Evolutionary conservation across 1,140 invertebrate species (phyloP).

Genomic region (Drosophila asahinai): DNA sequence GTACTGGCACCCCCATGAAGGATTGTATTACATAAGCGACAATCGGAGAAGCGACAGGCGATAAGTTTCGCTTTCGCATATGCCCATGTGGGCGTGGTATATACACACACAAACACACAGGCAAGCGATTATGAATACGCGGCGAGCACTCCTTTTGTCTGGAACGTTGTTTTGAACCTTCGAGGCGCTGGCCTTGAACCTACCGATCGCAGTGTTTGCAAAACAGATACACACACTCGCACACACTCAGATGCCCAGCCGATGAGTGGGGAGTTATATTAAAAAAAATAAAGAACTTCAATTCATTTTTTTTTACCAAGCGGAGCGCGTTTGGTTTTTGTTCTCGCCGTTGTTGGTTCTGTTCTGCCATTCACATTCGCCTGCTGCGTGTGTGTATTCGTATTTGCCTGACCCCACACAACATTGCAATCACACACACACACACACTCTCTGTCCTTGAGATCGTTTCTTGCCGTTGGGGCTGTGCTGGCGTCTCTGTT

Average conservation of each 20-base stretch:
- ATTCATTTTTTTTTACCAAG: conserved; percentile 37
- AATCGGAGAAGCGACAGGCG: conserved; percentile 50
- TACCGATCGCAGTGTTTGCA: conserved; percentile 68
- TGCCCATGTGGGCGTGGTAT: conserved; percentile 56
- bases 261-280: conserved; percentile 62
- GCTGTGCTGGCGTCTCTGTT: conserved; percentile 11
- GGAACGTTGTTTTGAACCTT: conserved; percentile 69
- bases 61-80: conserved; percentile 56
- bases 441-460: conserved; percentile 62
- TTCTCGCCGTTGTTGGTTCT: conserved; percentile 47
- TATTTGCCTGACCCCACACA: conserved; percentile 79
- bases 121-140: conserved; percentile 36
- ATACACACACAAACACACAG: conserved; percentile 11
- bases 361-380: conserved; percentile 54
- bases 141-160: conserved; percentile 56
- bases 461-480: conserved; percentile 53
- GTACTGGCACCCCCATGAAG: conserved; percentile 52
- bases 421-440: conserved; percentile 49
- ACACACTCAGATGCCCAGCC: conserved; percentile 18
- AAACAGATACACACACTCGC: conserved; percentile 58
- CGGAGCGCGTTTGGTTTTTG: conserved; percentile 36
- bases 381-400: conserved; percentile 15
- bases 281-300: conserved; percentile 37
- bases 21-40: conserved; percentile 75
- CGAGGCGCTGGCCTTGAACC: conserved; percentile 78